These are phyloP conservation scores for Bombyx huttoni DNA, from an alignment of 2,888 invertebrate genomes.

Conservation along the genomic window DNA sequence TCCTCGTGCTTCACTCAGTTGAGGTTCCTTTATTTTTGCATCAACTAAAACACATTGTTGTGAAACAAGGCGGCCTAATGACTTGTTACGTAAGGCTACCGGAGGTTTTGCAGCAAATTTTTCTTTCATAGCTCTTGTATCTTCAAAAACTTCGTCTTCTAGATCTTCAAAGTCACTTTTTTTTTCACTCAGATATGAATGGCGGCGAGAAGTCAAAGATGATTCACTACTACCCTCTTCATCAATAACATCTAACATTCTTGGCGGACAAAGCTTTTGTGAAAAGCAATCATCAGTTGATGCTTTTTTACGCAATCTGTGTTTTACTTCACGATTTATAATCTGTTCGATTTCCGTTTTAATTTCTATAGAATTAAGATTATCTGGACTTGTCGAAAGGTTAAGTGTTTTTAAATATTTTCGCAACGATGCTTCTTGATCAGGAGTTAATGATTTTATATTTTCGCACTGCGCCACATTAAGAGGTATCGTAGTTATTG, in stretches of 20 bases:
- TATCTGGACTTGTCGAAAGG: constrained; percentile 61
- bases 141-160: constrained; percentile 65
- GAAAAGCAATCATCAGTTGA: constrained; percentile 43
- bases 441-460: constrained; percentile 59
- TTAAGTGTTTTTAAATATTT: constrained; percentile 72
- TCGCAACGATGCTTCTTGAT: constrained; percentile 70
- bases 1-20: constrained; percentile 72
- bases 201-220: constrained; percentile 71
- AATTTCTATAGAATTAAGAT: constrained; percentile 41
- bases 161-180: constrained; percentile 58
- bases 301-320: constrained; percentile 50
- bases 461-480: constrained; percentile 50
- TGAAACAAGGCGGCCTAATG: constrained; percentile 43
- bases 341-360: constrained; percentile 58
- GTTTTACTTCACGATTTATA: constrained; percentile 54
- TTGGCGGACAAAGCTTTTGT: constrained; percentile 72
- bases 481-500: constrained; percentile 51
- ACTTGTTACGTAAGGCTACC: constrained; percentile 31
- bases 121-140: constrained; percentile 28
- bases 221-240: constrained; percentile 81
- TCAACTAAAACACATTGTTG: constrained; percentile 73
- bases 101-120: constrained; percentile 21
- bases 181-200: constrained; percentile 63
- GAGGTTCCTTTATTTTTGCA: constrained; percentile 72
- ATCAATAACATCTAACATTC: constrained; percentile 82